A percentile compares a stretch with the other conserved stretches of the same genome.
Conservation (phyloP, 2,888 invertebrate genomes). For the Agrochola lota region DNA sequence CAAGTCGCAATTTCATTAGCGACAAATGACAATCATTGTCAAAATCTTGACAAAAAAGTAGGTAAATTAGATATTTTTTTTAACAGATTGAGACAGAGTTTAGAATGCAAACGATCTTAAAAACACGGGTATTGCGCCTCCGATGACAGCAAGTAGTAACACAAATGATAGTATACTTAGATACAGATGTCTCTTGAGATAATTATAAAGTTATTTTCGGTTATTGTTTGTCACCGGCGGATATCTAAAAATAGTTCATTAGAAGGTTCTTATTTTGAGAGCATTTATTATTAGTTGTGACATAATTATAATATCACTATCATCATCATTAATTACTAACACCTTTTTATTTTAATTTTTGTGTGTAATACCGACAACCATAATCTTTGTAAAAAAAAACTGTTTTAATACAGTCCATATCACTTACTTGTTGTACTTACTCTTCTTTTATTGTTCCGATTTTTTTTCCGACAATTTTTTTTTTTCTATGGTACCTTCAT, state of each 20-base stretch:
- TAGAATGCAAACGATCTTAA: not conserved
- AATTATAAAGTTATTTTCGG: not conserved
- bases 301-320: not conserved
- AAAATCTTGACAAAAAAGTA: not conserved
- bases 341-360: not conserved
- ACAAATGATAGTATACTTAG: too few relatives aligned
- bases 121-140: not conserved
- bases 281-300: not conserved
- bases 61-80: not conserved
- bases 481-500: too few relatives aligned
- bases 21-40: not conserved
- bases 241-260: not conserved
- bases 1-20: too few relatives aligned
- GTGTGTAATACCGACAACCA: not conserved
- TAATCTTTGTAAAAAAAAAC: not conserved
- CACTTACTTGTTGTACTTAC: too few relatives aligned
- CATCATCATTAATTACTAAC: not conserved
- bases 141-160: too few relatives aligned
- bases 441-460: too few relatives aligned
- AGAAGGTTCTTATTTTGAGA: not conserved
- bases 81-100: not conserved
- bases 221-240: not conserved
- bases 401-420: too few relatives aligned
- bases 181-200: not conserved
- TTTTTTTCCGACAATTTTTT: too few relatives aligned